These are phyloP conservation scores for Brachionus calyciflorus DNA, from an alignment of 1,140 invertebrate species.

Conservation along the genomic window DNA sequence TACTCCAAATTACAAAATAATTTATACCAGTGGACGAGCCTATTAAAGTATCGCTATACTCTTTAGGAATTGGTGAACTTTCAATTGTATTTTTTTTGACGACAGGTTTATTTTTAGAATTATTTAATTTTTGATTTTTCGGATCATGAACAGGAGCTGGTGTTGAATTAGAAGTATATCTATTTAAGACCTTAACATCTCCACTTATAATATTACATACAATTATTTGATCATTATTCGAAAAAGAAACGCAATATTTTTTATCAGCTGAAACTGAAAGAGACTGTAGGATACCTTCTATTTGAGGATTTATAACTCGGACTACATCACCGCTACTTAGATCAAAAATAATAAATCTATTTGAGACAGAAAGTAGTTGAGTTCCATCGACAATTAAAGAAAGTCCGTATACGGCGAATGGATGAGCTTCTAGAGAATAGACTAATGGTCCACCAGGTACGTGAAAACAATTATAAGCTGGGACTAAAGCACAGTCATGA, in stretches of 20 bases:
- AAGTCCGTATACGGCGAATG: conserved; percentile 93
- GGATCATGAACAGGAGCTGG: conserved; percentile 63
- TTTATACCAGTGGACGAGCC: conserved; percentile 32
- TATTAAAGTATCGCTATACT: conserved; percentile 32
- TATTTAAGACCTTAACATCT: conserved; percentile 64
- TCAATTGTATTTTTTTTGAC: background rate
- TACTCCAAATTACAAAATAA: conserved; percentile 46
- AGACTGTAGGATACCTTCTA: conserved; percentile 83
- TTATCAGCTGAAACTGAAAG: conserved; percentile 89
- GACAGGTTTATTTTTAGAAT: background rate
- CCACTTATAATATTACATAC: conserved; percentile 58
- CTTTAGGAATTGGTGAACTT: conserved; percentile 15
- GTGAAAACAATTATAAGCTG: conserved; percentile 88
- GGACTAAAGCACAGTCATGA: conserved; percentile 81
- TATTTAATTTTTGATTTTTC: conserved; percentile 50
- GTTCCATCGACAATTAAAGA: conserved; percentile 83
- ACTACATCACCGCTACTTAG: conserved; percentile 86
- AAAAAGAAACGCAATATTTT: conserved; percentile 89
- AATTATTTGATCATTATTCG: conserved; percentile 81
- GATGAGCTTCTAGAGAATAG: conserved; percentile 94
- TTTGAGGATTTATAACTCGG: conserved; percentile 64
- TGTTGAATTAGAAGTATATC: conserved; percentile 59
- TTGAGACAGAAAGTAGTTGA: conserved; percentile 92
- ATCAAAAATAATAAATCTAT: conserved; percentile 95
- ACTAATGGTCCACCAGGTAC: conserved; percentile 94